Percentiles rank a stretch among this genome's conserved stretches.
phyloP scores from a whole-genome alignment of 2,113 vertebrate species.

The Paratilapia polleni region DNA sequence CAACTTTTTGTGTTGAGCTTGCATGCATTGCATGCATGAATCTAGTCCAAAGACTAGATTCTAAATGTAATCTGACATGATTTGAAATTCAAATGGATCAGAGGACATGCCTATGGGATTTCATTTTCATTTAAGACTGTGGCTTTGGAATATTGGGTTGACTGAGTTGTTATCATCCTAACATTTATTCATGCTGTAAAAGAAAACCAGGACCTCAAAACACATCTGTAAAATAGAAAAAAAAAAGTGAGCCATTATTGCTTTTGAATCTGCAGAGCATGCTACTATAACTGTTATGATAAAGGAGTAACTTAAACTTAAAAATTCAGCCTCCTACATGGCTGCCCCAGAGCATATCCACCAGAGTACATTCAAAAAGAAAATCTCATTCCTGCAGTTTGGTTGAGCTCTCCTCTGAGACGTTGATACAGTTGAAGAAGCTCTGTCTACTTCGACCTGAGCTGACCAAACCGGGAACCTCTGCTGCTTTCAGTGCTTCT shows the following conservation, averaged over 20 bases:
- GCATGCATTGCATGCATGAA: background rate
- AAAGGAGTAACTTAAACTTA: background rate
- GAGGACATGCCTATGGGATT: background rate
- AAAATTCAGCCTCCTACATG: background rate
- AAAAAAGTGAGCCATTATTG: background rate
- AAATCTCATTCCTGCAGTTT: background rate
- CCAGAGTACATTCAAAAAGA: background rate
- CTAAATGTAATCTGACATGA: background rate
- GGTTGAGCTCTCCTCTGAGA: slow-evolving; percentile 10
- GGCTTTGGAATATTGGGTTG: slow-evolving; percentile 10
- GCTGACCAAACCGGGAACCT: slow-evolving; percentile 1
- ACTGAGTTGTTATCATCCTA: background rate
- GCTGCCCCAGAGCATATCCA: background rate
- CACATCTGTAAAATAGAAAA: background rate
- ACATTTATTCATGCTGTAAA: background rate
- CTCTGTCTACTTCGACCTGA: background rate
- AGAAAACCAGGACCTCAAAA: background rate
- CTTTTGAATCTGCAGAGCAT: background rate
- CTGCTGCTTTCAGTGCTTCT: background rate
- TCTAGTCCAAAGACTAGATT: background rate
- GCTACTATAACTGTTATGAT: background rate
- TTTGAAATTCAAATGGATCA: slow-evolving; percentile 6
- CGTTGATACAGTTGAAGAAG: background rate
- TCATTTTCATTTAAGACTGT: background rate
- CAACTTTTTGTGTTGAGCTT: background rate